Conservation (phyloP, 2,113 vertebrate species). For the Craseonycteris thonglongyai region DNA sequence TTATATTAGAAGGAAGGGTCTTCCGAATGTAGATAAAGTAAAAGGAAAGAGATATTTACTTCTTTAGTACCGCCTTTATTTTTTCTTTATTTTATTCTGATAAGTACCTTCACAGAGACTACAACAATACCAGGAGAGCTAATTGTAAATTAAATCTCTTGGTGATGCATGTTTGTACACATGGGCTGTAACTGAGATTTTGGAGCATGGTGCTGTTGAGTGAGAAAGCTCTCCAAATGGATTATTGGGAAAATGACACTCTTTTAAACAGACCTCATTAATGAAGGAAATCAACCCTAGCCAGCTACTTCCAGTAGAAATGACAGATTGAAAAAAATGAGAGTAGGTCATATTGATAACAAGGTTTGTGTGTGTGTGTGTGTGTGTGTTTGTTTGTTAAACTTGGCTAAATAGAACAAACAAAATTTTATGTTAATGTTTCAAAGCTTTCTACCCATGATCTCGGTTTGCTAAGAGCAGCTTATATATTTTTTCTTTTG, state of each 20-base stretch:
- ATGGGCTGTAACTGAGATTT: not conserved
- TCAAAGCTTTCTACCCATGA: not conserved
- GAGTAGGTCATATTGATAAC: not conserved
- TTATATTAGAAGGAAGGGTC: not conserved
- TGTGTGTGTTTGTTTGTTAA: not conserved
- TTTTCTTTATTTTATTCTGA: not conserved
- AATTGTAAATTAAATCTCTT: not conserved
- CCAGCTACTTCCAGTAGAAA: not conserved
- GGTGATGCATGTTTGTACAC: not conserved
- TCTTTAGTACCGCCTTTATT: not conserved
- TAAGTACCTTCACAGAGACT: not conserved
- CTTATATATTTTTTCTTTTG: not conserved
- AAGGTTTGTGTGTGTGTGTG: not conserved
- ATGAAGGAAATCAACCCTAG: not conserved
- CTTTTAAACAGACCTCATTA: not conserved
- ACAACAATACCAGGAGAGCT: not conserved
- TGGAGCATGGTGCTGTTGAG: not conserved
- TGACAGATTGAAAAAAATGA: not conserved
- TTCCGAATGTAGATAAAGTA: not conserved
- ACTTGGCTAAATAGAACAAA: not conserved
- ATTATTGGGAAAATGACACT: not conserved
- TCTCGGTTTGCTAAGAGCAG: not conserved
- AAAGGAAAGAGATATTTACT: not conserved
- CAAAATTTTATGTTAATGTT: not conserved
- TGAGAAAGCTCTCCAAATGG: not conserved